These are phyloP conservation scores for Eurytoma adleriae DNA, from an alignment of 2,888 invertebrate species.

Conservation along the genomic window DNA sequence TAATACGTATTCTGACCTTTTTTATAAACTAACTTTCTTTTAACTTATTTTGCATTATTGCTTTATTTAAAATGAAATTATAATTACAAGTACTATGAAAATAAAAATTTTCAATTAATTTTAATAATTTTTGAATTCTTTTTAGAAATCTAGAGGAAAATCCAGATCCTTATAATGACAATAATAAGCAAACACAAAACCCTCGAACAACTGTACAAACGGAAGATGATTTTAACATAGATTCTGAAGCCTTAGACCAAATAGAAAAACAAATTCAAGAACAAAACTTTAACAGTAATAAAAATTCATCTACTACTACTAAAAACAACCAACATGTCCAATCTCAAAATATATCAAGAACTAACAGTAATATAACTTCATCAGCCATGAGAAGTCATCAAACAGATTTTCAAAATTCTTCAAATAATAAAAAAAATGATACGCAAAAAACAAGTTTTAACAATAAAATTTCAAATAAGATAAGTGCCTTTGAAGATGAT, in stretches of 20 bases:
- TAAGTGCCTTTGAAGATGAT: slow-evolving; percentile 55
- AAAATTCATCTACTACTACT: slow-evolving; percentile 1
- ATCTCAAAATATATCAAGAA: neutral
- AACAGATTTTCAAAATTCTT: neutral
- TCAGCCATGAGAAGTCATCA: slow-evolving; percentile 1
- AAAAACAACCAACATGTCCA: neutral
- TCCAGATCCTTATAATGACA: slow-evolving; percentile 74
- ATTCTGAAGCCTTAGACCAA: slow-evolving; percentile 61
- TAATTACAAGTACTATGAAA: no score
- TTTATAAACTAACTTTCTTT: neutral
- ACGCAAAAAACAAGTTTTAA: slow-evolving; percentile 12
- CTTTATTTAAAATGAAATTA: neutral
- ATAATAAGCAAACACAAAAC: slow-evolving; percentile 60
- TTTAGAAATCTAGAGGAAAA: slow-evolving; percentile 77
- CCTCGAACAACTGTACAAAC: slow-evolving; percentile 54
- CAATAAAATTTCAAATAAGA: slow-evolving; percentile 8
- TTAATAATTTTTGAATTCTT: slow-evolving; percentile 27
- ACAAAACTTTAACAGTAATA: slow-evolving; percentile 17
- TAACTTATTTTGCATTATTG: slow-evolving; percentile 5
- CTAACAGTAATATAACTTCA: slow-evolving; percentile 21
- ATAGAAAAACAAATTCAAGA: slow-evolving; percentile 59
- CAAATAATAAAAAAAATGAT: neutral
- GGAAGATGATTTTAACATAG: slow-evolving; percentile 67
- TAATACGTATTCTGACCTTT: neutral
- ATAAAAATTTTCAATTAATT: no score